Evolutionary conservation across 2,797 vertebrate species (phyloP).

Genomic region (Bradypodion pumilum): DNA sequence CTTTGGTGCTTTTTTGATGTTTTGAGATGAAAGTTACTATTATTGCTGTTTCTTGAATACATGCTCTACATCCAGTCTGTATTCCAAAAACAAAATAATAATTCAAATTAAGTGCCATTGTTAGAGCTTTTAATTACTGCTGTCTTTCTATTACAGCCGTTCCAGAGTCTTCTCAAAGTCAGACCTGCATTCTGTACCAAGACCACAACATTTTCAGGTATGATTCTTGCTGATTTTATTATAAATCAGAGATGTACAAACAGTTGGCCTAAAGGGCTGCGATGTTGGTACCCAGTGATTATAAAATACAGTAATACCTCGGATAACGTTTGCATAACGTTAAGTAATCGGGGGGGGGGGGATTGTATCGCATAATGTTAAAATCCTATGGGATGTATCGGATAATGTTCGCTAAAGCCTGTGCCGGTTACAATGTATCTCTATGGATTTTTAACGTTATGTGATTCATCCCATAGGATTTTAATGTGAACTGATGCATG

Average conservation of each 20-base stretch:
- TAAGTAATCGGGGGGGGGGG: too few species aligned
- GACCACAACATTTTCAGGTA: slow-evolving; percentile 89
- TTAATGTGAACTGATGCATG: too few species aligned
- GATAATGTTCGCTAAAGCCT: too few species aligned
- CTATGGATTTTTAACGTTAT: too few species aligned
- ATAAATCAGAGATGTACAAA: neutral
- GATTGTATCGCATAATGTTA: too few species aligned
- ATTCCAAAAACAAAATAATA: neutral
- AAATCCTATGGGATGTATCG: too few species aligned
- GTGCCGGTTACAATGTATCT: too few species aligned
- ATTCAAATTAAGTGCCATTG: neutral
- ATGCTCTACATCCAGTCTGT: neutral
- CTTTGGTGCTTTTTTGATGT: neutral
- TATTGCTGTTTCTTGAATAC: neutral
- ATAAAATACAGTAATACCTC: too few species aligned
- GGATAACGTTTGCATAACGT: too few species aligned
- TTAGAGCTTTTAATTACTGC: neutral
- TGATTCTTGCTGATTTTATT: neutral
- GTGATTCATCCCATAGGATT: too few species aligned
- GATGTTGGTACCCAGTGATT: neutral
- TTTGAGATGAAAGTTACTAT: neutral
- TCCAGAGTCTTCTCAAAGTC: slow-evolving; percentile 72
- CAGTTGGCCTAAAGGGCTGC: neutral
- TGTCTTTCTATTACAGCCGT: slow-evolving; percentile 74
- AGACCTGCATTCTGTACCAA: slow-evolving; percentile 74